These are phyloP conservation scores for Sinocyclocheilus rhinocerous DNA, from an alignment of 2,113 vertebrate genomes.

Conservation along the genomic window DNA sequence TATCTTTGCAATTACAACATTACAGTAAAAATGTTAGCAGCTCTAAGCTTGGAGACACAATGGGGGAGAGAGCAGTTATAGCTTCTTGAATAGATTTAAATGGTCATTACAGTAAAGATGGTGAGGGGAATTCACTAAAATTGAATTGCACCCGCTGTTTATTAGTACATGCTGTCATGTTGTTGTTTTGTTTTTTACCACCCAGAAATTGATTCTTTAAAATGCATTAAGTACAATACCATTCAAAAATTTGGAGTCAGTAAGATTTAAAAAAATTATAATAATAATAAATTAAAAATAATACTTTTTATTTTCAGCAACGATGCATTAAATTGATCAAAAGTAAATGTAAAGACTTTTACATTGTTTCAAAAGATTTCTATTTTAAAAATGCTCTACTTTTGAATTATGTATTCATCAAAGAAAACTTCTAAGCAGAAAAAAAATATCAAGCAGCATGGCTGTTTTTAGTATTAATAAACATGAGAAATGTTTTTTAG, in stretches of 20 bases:
- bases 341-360: background rate
- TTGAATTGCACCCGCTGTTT: background rate
- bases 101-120: background rate
- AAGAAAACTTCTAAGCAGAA: too few species aligned
- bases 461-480: too few species aligned
- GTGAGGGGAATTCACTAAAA: background rate
- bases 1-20: constrained; percentile 20
- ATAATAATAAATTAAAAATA: background rate
- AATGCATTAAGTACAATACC: background rate
- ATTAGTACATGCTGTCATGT: background rate
- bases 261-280: background rate
- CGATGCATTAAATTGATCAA: background rate
- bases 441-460: too few species aligned
- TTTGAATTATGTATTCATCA: too few species aligned
- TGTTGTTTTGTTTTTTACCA: background rate
- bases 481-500: too few species aligned
- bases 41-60: background rate
- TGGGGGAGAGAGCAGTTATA: constrained; percentile 1
- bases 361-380: background rate
- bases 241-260: background rate
- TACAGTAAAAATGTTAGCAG: constrained; percentile 10
- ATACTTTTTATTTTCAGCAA: background rate
- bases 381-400: background rate
- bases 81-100: background rate
- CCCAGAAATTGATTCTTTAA: background rate